Evolutionary conservation across 1,140 invertebrate genomes (phyloP).

Genomic region (Caerostris extrusa): DNA sequence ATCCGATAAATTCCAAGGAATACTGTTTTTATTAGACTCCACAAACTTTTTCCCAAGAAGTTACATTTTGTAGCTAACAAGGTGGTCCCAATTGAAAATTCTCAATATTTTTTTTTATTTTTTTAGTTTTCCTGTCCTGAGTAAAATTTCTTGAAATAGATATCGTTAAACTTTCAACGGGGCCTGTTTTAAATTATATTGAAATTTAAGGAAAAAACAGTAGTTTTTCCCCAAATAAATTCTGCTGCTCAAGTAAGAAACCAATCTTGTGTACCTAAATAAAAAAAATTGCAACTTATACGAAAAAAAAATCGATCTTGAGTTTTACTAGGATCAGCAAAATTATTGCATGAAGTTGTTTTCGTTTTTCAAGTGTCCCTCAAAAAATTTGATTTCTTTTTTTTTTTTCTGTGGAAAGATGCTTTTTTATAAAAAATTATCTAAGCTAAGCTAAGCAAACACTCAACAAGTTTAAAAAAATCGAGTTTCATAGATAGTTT

Average conservation of each 20-base stretch:
- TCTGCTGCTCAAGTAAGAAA: background rate
- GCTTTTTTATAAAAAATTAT: too few relatives aligned
- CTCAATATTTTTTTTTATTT: background rate
- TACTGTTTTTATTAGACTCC: background rate
- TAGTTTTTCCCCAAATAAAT: background rate
- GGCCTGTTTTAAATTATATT: background rate
- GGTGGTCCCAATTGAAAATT: slow-evolving; percentile 23
- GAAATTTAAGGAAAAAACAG: background rate
- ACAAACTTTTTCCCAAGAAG: background rate
- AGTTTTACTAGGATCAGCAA: background rate
- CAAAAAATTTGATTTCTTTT: background rate
- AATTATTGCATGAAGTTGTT: background rate
- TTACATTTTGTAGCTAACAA: slow-evolving; percentile 22
- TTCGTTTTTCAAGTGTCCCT: background rate
- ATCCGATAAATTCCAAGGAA: background rate
- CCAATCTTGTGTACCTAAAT: background rate
- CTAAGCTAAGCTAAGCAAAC: too few relatives aligned
- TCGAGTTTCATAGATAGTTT: too few relatives aligned
- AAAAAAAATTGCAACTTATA: background rate
- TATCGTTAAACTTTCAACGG: background rate
- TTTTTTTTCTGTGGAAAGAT: background rate
- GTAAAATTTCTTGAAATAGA: background rate
- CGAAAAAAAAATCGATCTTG: background rate
- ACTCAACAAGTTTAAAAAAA: too few relatives aligned
- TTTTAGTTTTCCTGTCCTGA: background rate